Evolutionary conservation across 2,888 invertebrate genomes (phyloP).

Genomic region (Chymomyza amoena): DNA sequence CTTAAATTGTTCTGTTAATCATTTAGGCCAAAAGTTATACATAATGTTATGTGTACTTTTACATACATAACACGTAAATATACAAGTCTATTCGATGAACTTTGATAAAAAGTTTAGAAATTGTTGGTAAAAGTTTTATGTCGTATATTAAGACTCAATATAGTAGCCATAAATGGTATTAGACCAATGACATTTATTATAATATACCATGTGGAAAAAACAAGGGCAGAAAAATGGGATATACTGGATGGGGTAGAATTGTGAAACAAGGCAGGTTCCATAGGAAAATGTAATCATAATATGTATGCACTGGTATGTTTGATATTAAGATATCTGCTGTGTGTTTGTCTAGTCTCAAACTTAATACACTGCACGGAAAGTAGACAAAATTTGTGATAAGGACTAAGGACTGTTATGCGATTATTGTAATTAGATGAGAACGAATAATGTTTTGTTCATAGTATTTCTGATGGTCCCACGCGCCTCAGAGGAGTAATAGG

Average conservation of each 20-base stretch:
- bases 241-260: constrained; percentile 10
- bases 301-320: background rate
- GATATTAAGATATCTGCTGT: background rate
- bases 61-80: background rate
- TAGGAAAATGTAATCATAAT: constrained; percentile 39
- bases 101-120: constrained; percentile 2
- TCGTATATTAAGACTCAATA: constrained; percentile 66
- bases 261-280: constrained; percentile 5
- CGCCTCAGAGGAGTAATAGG: no score
- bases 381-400: background rate
- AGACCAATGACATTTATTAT: constrained; percentile 71
- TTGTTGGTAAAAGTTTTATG: constrained; percentile 49
- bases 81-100: background rate
- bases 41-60: background rate
- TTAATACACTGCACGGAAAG: constrained; percentile 16
- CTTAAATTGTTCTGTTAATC: background rate
- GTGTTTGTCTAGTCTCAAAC: background rate
- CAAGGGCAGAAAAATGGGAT: constrained; percentile 8
- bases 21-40: background rate
- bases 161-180: constrained; percentile 34
- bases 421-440: no score
- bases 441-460: no score
- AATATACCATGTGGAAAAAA: constrained; percentile 55
- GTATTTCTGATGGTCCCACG: no score
- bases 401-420: no score